Conservation (phyloP, 37 sponge, comb jelly and placozoan genomes). For the Ianthella basta region DNA sequence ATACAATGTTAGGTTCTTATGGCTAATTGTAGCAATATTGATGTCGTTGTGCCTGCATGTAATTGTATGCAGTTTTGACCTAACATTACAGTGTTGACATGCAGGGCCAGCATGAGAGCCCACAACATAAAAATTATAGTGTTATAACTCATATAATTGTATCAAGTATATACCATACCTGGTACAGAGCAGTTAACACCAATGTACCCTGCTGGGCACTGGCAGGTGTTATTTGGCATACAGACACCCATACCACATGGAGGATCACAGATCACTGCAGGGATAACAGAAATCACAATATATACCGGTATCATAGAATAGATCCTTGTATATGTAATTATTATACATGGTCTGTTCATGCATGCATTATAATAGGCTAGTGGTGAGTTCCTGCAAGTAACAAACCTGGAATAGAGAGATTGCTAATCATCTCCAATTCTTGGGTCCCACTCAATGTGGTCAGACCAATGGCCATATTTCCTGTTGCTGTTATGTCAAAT, state of each 20-base stretch:
- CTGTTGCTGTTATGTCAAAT: slow-evolving; percentile 64
- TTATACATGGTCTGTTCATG: too few relatives aligned
- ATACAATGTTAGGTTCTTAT: neutral
- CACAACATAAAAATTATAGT: too few relatives aligned
- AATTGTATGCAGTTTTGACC: too few relatives aligned
- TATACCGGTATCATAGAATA: too few relatives aligned
- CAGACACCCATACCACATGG: slow-evolving; percentile 38
- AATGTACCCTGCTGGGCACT: slow-evolving; percentile 27
- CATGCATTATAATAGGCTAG: too few relatives aligned
- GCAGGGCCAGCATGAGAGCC: too few relatives aligned
- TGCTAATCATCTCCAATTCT: slow-evolving; percentile 26
- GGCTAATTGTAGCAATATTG: too few relatives aligned
- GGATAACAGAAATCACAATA: too few relatives aligned
- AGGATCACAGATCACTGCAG: slow-evolving; percentile 39
- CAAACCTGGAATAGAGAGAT: slow-evolving; percentile 45
- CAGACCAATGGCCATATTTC: slow-evolving; percentile 44
- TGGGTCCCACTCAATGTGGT: slow-evolving; percentile 42
- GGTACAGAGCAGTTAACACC: slow-evolving; percentile 7
- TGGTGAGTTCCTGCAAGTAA: too few relatives aligned
- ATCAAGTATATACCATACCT: neutral
- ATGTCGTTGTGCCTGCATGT: neutral
- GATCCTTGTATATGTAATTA: too few relatives aligned
- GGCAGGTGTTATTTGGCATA: slow-evolving; percentile 34
- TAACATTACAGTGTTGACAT: too few relatives aligned
- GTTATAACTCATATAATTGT: too few relatives aligned